These are phyloP conservation scores for Agelaius tricolor DNA, from an alignment of 2,113 vertebrate genomes.

Conservation along the genomic window DNA sequence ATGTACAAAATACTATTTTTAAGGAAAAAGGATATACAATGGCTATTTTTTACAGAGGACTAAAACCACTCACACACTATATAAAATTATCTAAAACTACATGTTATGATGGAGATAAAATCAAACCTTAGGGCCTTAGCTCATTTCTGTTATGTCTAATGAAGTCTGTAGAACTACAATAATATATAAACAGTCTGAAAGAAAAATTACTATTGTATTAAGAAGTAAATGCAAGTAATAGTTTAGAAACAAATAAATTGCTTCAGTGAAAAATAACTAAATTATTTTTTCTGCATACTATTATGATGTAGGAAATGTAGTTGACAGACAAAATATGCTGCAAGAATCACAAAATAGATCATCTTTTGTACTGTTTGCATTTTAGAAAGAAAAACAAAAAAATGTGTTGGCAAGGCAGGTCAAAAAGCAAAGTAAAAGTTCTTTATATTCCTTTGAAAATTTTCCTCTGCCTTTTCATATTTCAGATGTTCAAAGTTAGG, in stretches of 20 bases:
- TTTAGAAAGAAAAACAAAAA: neutral
- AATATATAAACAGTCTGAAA: neutral
- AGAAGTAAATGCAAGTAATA: neutral
- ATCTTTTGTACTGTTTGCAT: neutral
- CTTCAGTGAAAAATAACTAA: neutral
- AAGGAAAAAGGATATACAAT: neutral
- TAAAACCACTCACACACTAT: neutral
- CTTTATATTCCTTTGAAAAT: neutral
- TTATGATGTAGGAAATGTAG: neutral
- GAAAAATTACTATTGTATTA: neutral
- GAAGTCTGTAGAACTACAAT: neutral
- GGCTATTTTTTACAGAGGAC: neutral
- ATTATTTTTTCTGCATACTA: neutral
- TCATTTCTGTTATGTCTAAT: neutral
- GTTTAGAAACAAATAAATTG: neutral
- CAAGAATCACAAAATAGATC: neutral
- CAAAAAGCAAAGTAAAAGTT: neutral
- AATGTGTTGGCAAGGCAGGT: neutral
- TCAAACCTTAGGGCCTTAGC: fast-evolving
- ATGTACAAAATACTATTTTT: neutral
- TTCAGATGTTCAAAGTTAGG: neutral
- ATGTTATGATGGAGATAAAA: neutral
- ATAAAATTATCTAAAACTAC: neutral
- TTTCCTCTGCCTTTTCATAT: neutral
- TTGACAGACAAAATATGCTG: neutral